A percentile compares a stretch with the other conserved stretches of the same genome.
These are phyloP conservation scores for Anthonomus grandis DNA, from an alignment of 1,140 invertebrate genomes.

Conservation along the genomic window DNA sequence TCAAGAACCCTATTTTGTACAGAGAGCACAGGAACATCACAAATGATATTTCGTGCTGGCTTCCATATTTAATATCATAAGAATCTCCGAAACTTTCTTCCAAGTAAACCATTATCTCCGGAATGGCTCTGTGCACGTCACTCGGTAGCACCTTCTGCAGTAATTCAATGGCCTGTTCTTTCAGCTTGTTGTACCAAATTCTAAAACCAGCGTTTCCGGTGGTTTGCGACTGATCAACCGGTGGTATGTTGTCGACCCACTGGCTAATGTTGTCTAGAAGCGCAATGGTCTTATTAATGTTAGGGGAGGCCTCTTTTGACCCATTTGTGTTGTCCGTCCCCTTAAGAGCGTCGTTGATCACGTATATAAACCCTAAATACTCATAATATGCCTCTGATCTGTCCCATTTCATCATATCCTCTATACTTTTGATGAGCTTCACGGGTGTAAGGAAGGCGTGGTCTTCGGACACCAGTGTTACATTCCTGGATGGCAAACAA, in stretches of 20 bases:
- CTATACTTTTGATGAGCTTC: constrained; percentile 65
- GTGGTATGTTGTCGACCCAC: constrained; percentile 82
- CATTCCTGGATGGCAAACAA: constrained; percentile 1
- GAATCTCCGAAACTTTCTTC: constrained; percentile 93
- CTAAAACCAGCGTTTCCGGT: constrained; percentile 96
- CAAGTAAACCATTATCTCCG: constrained; percentile 85
- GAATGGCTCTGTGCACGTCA: constrained; percentile 67
- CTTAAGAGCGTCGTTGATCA: constrained; percentile 81
- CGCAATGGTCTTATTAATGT: constrained; percentile 61
- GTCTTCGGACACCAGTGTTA: constrained; percentile 40
- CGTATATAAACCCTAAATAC: constrained; percentile 81
- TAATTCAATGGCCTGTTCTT: constrained; percentile 57
- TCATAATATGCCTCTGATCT: constrained; percentile 84
- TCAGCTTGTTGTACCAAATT: constrained; percentile 77
- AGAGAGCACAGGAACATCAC: constrained; percentile 93
- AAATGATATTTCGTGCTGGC: constrained; percentile 97
- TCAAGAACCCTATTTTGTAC: constrained; percentile 84
- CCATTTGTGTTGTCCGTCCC: constrained; percentile 63
- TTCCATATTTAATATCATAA: constrained; percentile 98
- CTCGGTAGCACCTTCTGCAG: constrained; percentile 65
- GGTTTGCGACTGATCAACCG: constrained; percentile 88
- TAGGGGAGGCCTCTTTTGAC: constrained; percentile 61
- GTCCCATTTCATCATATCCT: constrained; percentile 77
- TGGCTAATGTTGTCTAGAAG: constrained; percentile 72
- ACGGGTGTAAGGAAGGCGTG: constrained; percentile 65